These are phyloP conservation scores for Parasteatoda tepidariorum DNA, from an alignment of 1,140 invertebrate genomes.

Conservation along the genomic window DNA sequence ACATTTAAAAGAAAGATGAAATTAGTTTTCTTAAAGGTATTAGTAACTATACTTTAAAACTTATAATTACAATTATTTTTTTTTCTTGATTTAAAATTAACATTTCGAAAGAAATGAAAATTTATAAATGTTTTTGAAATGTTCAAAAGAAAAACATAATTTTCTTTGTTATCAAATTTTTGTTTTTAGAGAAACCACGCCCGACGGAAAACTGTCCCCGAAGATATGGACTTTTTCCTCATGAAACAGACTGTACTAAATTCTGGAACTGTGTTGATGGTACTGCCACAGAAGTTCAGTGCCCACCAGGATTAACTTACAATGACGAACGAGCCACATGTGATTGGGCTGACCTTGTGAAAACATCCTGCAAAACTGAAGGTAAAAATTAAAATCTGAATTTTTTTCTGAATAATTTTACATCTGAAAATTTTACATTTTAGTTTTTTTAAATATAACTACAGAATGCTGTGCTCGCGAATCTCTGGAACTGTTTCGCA, in stretches of 20 bases:
- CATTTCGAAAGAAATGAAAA: too few relatives aligned
- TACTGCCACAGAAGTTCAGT: slow-evolving; percentile 81
- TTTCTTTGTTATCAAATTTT: neutral
- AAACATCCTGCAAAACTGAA: slow-evolving; percentile 71
- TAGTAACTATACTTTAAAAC: too few relatives aligned
- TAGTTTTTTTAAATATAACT: too few relatives aligned
- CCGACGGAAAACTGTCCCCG: slow-evolving; percentile 72
- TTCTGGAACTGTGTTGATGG: slow-evolving; percentile 92
- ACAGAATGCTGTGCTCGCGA: too few relatives aligned
- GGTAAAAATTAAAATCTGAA: slow-evolving; percentile 56
- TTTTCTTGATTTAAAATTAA: too few relatives aligned
- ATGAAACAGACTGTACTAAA: slow-evolving; percentile 83
- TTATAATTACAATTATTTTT: too few relatives aligned
- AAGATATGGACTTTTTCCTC: slow-evolving; percentile 83
- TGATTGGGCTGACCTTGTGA: slow-evolving; percentile 48
- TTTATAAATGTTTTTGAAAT: too few relatives aligned
- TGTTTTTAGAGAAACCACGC: slow-evolving; percentile 48
- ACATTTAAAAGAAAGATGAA: too few relatives aligned
- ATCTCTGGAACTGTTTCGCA: too few relatives aligned
- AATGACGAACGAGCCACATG: slow-evolving; percentile 83
- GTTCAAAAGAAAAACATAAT: too few relatives aligned
- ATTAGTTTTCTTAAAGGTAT: too few relatives aligned
- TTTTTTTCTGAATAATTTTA: neutral
- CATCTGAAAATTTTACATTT: neutral
- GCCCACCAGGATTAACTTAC: slow-evolving; percentile 85